A percentile compares a stretch with the other conserved stretches of the same genome.
Conservation (phyloP, 2,113 vertebrate genomes). For the Oncorhynchus clarkii region DNA sequence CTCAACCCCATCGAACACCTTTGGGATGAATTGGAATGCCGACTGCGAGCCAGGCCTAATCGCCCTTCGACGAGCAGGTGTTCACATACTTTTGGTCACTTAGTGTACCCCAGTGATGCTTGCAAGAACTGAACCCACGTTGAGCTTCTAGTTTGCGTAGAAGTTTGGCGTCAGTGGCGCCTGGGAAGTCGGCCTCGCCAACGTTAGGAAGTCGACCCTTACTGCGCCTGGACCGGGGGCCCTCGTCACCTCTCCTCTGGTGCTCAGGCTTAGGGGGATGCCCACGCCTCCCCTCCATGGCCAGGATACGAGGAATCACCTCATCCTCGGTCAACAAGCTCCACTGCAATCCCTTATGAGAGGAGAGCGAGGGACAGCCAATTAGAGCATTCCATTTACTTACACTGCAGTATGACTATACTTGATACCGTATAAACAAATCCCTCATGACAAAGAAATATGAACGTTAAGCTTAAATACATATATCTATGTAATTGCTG, state of each 20-base stretch:
- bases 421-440: too few species aligned
- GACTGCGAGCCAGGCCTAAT: too few species aligned
- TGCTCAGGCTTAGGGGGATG: conserved; percentile 76
- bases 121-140: conserved; percentile 68
- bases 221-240: conserved; percentile 64
- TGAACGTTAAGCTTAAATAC: too few species aligned
- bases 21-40: too few species aligned
- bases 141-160: conserved; percentile 91
- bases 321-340: conserved; percentile 86
- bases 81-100: too few species aligned
- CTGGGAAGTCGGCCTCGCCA: conserved; percentile 73
- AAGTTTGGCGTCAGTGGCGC: conserved; percentile 79
- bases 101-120: not conserved
- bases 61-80: too few species aligned
- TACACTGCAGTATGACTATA: not conserved
- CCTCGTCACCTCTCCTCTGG: conserved; percentile 64
- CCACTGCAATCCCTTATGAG: conserved; percentile 89
- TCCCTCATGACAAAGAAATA: too few species aligned
- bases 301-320: conserved; percentile 79
- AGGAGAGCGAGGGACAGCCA: not conserved
- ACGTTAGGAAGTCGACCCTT: conserved; percentile 78
- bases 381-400: not conserved
- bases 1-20: too few species aligned
- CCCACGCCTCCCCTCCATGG: conserved; percentile 88
- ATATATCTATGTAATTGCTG: too few species aligned